Percentiles rank a stretch among this genome's conserved stretches.
Evolutionary conservation across 2,797 vertebrate species (phyloP).

Genomic region (Mareca penelope): DNA sequence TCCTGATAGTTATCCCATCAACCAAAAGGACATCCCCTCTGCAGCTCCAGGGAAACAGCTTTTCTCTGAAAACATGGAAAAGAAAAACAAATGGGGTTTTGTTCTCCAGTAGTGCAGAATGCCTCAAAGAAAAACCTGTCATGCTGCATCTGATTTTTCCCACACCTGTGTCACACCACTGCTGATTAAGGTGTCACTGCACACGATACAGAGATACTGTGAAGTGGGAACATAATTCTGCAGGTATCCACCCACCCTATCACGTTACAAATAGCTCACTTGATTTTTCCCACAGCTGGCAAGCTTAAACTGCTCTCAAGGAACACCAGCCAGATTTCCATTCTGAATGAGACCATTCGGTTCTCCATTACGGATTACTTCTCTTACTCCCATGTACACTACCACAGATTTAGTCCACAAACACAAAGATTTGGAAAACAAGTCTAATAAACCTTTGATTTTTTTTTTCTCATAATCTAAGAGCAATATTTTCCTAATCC

Average conservation of each 20-base stretch:
- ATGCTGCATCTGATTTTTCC: background rate
- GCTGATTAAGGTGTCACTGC: background rate
- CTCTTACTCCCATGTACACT: background rate
- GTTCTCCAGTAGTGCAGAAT: background rate
- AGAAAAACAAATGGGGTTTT: background rate
- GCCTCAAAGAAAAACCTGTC: background rate
- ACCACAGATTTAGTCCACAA: background rate
- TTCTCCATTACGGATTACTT: rapidly evolving
- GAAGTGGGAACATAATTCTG: background rate
- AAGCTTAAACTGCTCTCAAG: background rate
- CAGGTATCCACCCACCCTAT: background rate
- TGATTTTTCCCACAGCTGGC: background rate
- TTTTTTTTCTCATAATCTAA: background rate
- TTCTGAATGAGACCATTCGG: background rate
- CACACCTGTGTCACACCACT: background rate
- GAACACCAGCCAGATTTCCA: background rate
- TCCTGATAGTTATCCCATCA: background rate
- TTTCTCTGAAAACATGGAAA: background rate
- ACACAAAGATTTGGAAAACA: background rate
- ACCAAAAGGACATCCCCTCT: background rate
- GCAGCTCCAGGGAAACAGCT: background rate
- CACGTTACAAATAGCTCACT: rapidly evolving
- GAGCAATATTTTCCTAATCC: background rate
- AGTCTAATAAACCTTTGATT: background rate
- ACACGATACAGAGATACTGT: background rate